Evolutionary conservation across 2,113 vertebrate genomes (phyloP).

Genomic region (Porphyrio hochstetteri): DNA sequence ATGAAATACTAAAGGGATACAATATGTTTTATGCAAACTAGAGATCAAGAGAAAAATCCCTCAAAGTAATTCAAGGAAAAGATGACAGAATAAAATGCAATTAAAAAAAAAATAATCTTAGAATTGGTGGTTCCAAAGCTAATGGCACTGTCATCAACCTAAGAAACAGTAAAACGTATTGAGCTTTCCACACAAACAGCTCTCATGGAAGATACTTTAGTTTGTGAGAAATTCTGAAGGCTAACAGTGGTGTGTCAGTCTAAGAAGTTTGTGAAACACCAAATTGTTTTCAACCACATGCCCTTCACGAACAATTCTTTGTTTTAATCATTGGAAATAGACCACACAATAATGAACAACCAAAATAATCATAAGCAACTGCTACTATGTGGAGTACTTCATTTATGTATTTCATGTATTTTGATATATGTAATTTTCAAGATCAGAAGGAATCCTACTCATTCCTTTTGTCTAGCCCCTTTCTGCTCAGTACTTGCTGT

Average conservation of each 20-base stretch:
- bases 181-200: not conserved
- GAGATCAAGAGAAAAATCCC: not conserved
- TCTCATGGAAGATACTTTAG: not conserved
- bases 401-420: not conserved
- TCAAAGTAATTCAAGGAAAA: not conserved
- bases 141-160: not conserved
- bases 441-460: not conserved
- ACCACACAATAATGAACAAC: not conserved
- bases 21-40: not conserved
- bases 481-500: not conserved
- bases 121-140: not conserved
- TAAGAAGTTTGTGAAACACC: not conserved
- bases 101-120: not conserved
- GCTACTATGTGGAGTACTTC: not conserved
- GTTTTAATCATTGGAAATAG: not conserved
- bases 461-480: not conserved
- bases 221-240: not conserved
- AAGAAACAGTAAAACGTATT: not conserved
- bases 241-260: not conserved
- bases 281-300: not conserved
- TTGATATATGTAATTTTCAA: not conserved
- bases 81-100: not conserved
- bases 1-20: not conserved
- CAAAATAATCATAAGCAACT: not conserved
- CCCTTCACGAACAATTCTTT: not conserved